Conservation (phyloP, 2,888 invertebrate genomes). For the Masnerella sp. region DNA sequence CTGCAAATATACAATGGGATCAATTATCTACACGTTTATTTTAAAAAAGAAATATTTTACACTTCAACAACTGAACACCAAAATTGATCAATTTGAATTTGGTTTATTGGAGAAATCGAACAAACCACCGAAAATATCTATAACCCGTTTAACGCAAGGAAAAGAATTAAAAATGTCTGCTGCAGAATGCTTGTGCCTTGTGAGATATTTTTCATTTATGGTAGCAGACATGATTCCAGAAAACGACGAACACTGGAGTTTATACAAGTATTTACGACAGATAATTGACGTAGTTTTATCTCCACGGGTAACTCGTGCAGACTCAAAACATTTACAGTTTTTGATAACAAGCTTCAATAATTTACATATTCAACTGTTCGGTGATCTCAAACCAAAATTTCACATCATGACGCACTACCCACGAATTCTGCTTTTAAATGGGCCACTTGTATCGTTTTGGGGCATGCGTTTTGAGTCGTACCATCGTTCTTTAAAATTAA, state of each 20-base stretch:
- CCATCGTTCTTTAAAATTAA: not conserved
- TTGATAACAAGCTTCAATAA: not conserved
- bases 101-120: slow-evolving; percentile 1
- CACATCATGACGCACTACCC: slow-evolving; percentile 2
- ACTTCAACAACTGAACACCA: not conserved
- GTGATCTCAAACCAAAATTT: slow-evolving; percentile 8
- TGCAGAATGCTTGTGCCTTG: slow-evolving; percentile 4
- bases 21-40: slow-evolving; percentile 4
- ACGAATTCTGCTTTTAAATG: not conserved
- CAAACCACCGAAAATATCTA: not conserved
- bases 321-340: not conserved
- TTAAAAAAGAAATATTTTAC: slow-evolving; percentile 13
- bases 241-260: not conserved
- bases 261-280: too few relatives aligned
- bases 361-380: not conserved
- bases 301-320: not conserved
- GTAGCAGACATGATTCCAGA: not conserved
- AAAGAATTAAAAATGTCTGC: slow-evolving; percentile 13
- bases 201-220: slow-evolving; percentile 11
- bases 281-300: too few relatives aligned
- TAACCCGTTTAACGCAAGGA: not conserved
- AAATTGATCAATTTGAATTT: not conserved
- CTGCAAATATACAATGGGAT: not conserved
- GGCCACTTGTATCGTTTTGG: not conserved
- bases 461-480: slow-evolving; percentile 5